These are phyloP conservation scores for Eurystomus gularis DNA, from an alignment of 2,113 vertebrate species.

Conservation along the genomic window DNA sequence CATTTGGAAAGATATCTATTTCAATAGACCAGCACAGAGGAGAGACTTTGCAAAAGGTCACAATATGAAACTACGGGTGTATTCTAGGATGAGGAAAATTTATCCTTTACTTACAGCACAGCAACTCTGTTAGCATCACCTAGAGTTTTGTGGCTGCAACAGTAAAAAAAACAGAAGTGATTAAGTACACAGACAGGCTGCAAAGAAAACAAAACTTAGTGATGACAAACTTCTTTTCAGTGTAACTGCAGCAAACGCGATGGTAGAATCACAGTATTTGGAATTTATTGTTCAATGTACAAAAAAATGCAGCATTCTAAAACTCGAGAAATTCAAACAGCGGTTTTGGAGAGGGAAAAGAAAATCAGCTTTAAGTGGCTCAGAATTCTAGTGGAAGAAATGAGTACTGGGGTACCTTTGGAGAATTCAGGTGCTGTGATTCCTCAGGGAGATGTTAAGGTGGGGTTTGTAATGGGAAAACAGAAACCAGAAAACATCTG, in stretches of 20 bases:
- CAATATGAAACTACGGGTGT: neutral
- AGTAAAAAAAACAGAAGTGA: neutral
- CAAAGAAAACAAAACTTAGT: neutral
- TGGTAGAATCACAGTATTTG: neutral
- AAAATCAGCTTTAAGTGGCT: neutral
- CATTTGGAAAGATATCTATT: neutral
- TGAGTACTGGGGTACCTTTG: neutral
- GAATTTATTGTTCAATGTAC: neutral
- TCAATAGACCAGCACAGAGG: neutral
- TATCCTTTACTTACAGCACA: neutral
- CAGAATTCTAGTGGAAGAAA: neutral
- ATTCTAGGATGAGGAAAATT: neutral
- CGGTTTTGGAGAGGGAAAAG: neutral
- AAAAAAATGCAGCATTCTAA: neutral
- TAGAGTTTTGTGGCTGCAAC: neutral
- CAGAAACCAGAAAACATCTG: neutral
- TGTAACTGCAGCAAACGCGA: neutral
- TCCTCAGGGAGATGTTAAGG: neutral
- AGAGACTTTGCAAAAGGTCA: constrained; percentile 1
- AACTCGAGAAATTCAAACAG: neutral
- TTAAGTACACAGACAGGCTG: neutral
- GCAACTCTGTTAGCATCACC: neutral
- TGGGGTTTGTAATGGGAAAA: neutral
- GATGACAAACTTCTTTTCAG: neutral
- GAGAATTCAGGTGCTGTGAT: neutral